Conservation (phyloP, 2,888 invertebrate genomes). For the Sialis lutaria region DNA sequence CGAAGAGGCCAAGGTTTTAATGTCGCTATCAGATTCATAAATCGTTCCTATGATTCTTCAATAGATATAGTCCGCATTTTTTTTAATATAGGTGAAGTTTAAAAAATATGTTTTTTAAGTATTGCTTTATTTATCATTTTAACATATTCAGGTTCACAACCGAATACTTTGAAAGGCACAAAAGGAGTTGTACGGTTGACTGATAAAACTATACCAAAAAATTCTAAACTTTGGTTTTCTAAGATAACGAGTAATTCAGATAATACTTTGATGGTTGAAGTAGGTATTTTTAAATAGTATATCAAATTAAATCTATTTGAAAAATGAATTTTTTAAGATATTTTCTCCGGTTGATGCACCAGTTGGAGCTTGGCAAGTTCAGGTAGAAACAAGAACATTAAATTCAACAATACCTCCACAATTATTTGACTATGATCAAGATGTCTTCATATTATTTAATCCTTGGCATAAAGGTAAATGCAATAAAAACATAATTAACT, state of each 20-base stretch:
- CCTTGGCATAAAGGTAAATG: slow-evolving; percentile 62
- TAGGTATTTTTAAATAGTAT: slow-evolving; percentile 10
- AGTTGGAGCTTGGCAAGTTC: slow-evolving; percentile 49
- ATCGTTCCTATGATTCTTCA: slow-evolving; percentile 37
- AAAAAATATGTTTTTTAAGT: neutral
- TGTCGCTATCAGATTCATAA: slow-evolving; percentile 41
- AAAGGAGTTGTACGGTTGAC: slow-evolving; percentile 24
- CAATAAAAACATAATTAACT: neutral
- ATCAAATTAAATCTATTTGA: neutral
- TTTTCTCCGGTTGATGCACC: slow-evolving; percentile 44
- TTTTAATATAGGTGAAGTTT: slow-evolving; percentile 43
- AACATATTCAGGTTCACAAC: slow-evolving; percentile 23
- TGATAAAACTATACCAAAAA: slow-evolving; percentile 12
- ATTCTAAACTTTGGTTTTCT: slow-evolving; percentile 20
- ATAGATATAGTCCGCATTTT: slow-evolving; percentile 46
- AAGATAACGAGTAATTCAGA: slow-evolving; percentile 17
- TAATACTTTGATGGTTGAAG: slow-evolving; percentile 25
- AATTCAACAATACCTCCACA: slow-evolving; percentile 23
- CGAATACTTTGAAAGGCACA: slow-evolving; percentile 35
- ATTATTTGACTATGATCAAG: slow-evolving; percentile 41
- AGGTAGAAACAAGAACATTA: slow-evolving; percentile 37
- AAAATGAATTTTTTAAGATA: slow-evolving; percentile 26
- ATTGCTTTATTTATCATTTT: neutral
- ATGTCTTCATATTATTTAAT: slow-evolving; percentile 62
- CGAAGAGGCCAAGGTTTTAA: slow-evolving; percentile 58